phyloP scores from a whole-genome alignment of 2,113 vertebrate species.

The Coracopsis vasa region DNA sequence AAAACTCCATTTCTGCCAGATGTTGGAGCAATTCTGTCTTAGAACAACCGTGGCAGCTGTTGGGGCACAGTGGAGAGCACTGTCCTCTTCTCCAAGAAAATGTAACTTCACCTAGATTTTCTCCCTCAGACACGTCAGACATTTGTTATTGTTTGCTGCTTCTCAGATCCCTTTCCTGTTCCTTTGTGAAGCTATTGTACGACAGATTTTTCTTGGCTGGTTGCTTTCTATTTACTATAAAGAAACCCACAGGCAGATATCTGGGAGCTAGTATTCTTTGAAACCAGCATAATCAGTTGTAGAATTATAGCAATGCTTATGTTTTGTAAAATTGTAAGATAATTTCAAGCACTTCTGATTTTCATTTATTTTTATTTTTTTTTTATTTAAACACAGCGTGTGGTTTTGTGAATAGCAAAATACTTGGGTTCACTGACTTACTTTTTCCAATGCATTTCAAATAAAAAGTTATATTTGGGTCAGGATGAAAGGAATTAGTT shows the following conservation, averaged over 20 bases:
- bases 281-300: background rate
- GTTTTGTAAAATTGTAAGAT: background rate
- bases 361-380: background rate
- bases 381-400: background rate
- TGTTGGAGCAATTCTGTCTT: conserved; percentile 2
- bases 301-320: background rate
- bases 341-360: background rate
- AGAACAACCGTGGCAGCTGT: background rate
- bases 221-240: conserved; percentile 54
- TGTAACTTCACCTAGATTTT: conserved; percentile 65
- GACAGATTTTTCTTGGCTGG: conserved; percentile 62
- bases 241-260: background rate
- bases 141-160: conserved; percentile 64
- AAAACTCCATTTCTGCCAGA: background rate
- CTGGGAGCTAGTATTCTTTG: background rate
- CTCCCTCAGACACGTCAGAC: conserved; percentile 39
- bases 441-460: background rate
- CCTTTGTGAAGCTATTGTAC: conserved; percentile 58
- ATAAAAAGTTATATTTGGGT: background rate
- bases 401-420: background rate
- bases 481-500: background rate
- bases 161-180: conserved; percentile 69
- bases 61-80: background rate
- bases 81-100: conserved; percentile 63
- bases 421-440: background rate